A percentile compares a stretch with the other conserved stretches of the same genome.
Evolutionary conservation across 2,888 invertebrate genomes (phyloP).

Genomic region (Lepidonotus clava): DNA sequence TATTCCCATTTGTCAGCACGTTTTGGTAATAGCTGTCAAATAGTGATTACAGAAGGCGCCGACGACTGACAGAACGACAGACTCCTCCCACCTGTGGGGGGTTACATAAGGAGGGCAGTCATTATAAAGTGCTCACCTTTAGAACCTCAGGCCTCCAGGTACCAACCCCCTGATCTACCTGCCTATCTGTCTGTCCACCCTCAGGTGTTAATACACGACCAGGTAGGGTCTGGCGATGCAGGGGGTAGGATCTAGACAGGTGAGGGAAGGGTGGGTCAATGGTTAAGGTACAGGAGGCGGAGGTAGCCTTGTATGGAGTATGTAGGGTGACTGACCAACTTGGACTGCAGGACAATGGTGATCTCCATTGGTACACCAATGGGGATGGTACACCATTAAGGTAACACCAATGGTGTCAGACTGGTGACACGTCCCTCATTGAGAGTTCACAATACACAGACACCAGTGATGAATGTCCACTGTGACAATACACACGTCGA

Average conservation of each 20-base stretch:
- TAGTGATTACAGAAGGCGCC: not conserved
- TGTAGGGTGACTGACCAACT: too few relatives aligned
- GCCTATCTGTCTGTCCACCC: slow-evolving; percentile 14
- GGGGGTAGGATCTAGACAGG: slow-evolving; percentile 4
- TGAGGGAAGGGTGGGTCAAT: not conserved
- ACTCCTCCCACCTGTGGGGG: not conserved
- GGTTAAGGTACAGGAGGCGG: not conserved
- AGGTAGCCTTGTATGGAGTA: too few relatives aligned
- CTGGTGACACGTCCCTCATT: not conserved
- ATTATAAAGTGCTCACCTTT: not conserved
- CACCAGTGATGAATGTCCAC: too few relatives aligned
- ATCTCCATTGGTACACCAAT: too few relatives aligned
- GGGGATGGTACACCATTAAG: too few relatives aligned
- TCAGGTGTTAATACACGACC: not conserved
- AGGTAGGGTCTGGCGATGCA: not conserved
- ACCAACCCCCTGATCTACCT: not conserved
- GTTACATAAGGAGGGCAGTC: not conserved
- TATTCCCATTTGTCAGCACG: not conserved
- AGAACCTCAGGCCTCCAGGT: not conserved
- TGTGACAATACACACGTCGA: too few relatives aligned
- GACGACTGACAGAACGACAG: not conserved
- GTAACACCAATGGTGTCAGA: not conserved
- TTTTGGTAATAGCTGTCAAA: not conserved
- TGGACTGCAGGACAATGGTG: too few relatives aligned
- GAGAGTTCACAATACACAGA: slow-evolving; percentile 1